Evolutionary conservation across 2,888 invertebrate species (phyloP).

Genomic region (Netelia inedita): DNA sequence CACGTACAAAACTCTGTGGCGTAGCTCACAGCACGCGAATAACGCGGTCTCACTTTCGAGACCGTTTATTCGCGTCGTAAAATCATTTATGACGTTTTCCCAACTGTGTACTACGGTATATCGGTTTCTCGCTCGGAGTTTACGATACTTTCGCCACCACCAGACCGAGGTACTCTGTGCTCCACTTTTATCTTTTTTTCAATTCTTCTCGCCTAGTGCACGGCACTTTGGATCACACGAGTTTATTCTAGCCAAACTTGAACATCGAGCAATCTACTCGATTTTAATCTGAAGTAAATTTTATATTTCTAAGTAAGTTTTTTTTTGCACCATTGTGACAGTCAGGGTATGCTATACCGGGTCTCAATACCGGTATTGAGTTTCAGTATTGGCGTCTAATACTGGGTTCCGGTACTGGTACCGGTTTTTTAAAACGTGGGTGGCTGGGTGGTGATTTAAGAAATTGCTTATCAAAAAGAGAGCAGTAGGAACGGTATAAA

Average conservation of each 20-base stretch:
- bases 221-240: neutral
- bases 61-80: slow-evolving; percentile 76
- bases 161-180: slow-evolving; percentile 25
- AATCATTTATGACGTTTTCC: slow-evolving; percentile 75
- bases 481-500: no score
- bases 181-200: slow-evolving; percentile 22
- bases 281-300: no score
- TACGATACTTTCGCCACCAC: slow-evolving; percentile 59
- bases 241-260: slow-evolving; percentile 10
- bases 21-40: slow-evolving; percentile 46
- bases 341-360: no score
- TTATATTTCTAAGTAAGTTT: no score
- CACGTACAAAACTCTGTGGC: slow-evolving; percentile 29
- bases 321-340: no score
- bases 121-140: slow-evolving; percentile 48
- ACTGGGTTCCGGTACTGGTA: no score
- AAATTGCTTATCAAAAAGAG: no score
- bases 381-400: no score
- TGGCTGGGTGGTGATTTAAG: no score
- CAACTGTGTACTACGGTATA: slow-evolving; percentile 29
- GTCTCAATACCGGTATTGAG: no score
- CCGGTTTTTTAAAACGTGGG: no score
- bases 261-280: no score
- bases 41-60: slow-evolving; percentile 72
- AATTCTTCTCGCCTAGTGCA: neutral